Conservation (phyloP, 1,140 invertebrate species). For the Lepidurus arcticus region DNA sequence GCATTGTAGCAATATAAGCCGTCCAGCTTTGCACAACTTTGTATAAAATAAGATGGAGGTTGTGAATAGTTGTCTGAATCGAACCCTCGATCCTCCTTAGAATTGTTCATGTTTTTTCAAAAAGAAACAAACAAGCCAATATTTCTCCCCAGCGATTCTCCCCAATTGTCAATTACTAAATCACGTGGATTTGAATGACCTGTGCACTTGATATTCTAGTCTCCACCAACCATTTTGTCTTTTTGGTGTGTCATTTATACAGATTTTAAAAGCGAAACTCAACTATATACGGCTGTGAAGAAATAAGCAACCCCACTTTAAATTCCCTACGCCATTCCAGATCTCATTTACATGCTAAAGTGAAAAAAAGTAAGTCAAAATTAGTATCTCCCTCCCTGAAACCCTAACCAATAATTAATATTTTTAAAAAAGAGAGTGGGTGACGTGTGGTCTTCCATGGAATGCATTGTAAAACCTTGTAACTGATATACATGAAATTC, state of each 20-base stretch:
- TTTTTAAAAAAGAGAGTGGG: not conserved
- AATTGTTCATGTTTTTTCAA: too few species aligned
- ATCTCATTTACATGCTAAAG: not conserved
- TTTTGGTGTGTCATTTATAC: slow-evolving; percentile 19
- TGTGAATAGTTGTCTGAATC: not conserved
- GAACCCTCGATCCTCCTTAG: too few species aligned
- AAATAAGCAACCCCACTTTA: not conserved
- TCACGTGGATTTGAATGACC: not conserved
- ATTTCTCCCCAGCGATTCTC: not conserved
- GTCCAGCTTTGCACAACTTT: slow-evolving; percentile 12
- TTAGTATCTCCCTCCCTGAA: not conserved
- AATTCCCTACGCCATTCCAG: not conserved
- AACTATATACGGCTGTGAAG: not conserved
- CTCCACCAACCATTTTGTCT: not conserved
- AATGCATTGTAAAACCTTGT: slow-evolving; percentile 11
- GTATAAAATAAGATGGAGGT: not conserved
- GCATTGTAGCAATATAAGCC: slow-evolving; percentile 21
- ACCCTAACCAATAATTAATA: not conserved
- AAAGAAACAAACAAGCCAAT: not conserved
- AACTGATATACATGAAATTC: slow-evolving; percentile 16
- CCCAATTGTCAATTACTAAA: not conserved
- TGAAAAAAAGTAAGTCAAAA: not conserved
- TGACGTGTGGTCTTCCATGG: slow-evolving; percentile 17
- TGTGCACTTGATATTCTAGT: slow-evolving; percentile 19
- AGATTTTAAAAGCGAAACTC: not conserved